Conservation (phyloP, 1,140 invertebrate genomes). For the Zelostemma sp. region DNA sequence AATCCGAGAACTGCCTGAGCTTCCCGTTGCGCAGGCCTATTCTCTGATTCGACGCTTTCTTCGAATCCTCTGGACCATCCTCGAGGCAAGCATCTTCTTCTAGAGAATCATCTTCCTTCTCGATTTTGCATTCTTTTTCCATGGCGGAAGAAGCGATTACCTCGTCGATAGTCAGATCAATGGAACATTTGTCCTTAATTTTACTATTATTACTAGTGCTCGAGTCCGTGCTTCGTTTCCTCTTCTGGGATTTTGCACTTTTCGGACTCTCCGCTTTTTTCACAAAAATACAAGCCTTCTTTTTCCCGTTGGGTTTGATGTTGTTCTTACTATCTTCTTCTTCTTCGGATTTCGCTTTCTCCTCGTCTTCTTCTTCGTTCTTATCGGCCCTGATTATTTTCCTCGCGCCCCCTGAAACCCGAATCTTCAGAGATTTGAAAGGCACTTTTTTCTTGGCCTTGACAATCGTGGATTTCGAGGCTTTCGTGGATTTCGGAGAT, state of each 20-base stretch:
- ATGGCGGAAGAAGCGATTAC: conserved; percentile 59
- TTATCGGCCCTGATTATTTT: conserved; percentile 48
- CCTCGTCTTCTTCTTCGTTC: conserved; percentile 18
- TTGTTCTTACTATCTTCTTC: conserved; percentile 55
- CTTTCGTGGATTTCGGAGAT: conserved; percentile 51
- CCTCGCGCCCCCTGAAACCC: conserved; percentile 51
- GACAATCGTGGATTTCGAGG: conserved; percentile 56
- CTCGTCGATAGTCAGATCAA: conserved; percentile 65
- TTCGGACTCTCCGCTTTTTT: conserved; percentile 9
- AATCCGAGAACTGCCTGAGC: conserved; percentile 70
- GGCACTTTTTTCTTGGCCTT: conserved; percentile 64
- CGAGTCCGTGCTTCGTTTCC: conserved; percentile 3
- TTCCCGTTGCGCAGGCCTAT: conserved; percentile 76
- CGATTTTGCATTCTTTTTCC: conserved; percentile 2
- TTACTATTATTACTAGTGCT: conserved; percentile 26
- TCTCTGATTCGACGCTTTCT: conserved; percentile 58
- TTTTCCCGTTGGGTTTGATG: conserved; percentile 53
- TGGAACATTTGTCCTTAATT: conserved; percentile 52
- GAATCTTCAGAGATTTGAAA: conserved; percentile 55
- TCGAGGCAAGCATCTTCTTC: conserved; percentile 35
- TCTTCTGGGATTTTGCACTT: conserved; percentile 39
- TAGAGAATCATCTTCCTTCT: conserved; percentile 39
- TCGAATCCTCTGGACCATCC: too few relatives aligned
- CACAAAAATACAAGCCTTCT: conserved; percentile 20
- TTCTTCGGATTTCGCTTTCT: conserved; percentile 17